phyloP scores from a whole-genome alignment of 2,888 invertebrate species.

The Stenodera caucasica region DNA sequence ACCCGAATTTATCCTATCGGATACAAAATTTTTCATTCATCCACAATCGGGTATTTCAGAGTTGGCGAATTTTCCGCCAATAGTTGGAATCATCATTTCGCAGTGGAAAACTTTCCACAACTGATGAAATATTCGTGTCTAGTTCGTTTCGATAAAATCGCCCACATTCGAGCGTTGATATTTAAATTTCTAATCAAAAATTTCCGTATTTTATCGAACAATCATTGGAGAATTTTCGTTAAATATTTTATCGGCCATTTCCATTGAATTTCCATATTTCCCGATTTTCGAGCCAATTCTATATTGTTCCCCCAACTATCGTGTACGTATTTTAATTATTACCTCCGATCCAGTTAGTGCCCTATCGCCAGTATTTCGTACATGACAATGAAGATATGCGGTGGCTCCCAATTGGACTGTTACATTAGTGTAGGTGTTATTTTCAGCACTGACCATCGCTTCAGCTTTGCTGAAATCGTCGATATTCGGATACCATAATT shows the following conservation, averaged over 20 bases:
- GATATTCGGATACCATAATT: constrained; percentile 64
- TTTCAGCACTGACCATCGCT: constrained; percentile 60
- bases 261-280: neutral
- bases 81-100: too few relatives aligned
- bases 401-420: constrained; percentile 77
- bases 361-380: constrained; percentile 73
- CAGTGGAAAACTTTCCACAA: too few relatives aligned
- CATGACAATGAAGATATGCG: constrained; percentile 80
- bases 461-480: constrained; percentile 57
- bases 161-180: neutral
- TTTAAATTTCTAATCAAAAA: neutral
- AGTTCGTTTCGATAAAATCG: neutral
- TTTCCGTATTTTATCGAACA: too few relatives aligned
- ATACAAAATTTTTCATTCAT: too few relatives aligned
- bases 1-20: too few relatives aligned
- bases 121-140: neutral
- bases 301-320: neutral
- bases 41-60: too few relatives aligned
- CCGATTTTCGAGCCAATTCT: too few relatives aligned
- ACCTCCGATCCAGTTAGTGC: constrained; percentile 56
- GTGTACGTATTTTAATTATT: constrained; percentile 22
- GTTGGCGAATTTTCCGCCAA: too few relatives aligned
- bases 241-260: too few relatives aligned
- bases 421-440: constrained; percentile 75
- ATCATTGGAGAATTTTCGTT: too few relatives aligned